These are phyloP conservation scores for Drosophila rhopaloa DNA, from an alignment of 1,140 invertebrate species.

Conservation along the genomic window DNA sequence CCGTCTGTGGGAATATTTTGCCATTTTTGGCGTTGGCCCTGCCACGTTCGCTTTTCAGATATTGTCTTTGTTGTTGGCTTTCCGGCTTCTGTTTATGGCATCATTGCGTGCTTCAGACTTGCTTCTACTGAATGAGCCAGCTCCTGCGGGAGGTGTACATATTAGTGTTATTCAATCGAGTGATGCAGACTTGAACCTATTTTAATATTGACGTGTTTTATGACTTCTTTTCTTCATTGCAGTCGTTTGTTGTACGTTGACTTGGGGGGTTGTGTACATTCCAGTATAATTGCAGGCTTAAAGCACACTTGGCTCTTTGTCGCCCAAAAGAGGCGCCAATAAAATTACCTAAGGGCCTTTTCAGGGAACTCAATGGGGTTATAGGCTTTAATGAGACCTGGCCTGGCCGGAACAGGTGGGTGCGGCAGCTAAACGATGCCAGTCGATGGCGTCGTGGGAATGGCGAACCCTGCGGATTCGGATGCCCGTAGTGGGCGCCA, in stretches of 20 bases:
- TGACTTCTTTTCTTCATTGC: not conserved
- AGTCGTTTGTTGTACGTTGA: not conserved
- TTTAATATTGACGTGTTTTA: slow-evolving; percentile 4
- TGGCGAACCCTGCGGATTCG: slow-evolving; percentile 25
- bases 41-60: slow-evolving; percentile 8
- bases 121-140: not conserved
- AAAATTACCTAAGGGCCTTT: not conserved
- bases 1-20: slow-evolving; percentile 34
- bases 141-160: not conserved
- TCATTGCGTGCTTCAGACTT: slow-evolving; percentile 13
- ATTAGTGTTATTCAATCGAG: slow-evolving; percentile 1
- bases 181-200: slow-evolving; percentile 12
- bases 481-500: no score
- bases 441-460: slow-evolving; percentile 41
- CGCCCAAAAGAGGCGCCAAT: not conserved
- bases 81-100: slow-evolving; percentile 15
- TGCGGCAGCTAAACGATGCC: not conserved
- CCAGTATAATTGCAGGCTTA: not conserved
- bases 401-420: not conserved
- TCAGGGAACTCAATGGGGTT: not conserved
- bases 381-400: slow-evolving; percentile 7
- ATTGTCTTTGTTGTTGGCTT: slow-evolving; percentile 7
- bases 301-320: not conserved
- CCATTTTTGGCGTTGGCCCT: slow-evolving; percentile 32
- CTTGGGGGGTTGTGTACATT: not conserved